These are phyloP conservation scores for Sarcophaga rosellei DNA, from an alignment of 2,888 invertebrate genomes.

Conservation along the genomic window DNA sequence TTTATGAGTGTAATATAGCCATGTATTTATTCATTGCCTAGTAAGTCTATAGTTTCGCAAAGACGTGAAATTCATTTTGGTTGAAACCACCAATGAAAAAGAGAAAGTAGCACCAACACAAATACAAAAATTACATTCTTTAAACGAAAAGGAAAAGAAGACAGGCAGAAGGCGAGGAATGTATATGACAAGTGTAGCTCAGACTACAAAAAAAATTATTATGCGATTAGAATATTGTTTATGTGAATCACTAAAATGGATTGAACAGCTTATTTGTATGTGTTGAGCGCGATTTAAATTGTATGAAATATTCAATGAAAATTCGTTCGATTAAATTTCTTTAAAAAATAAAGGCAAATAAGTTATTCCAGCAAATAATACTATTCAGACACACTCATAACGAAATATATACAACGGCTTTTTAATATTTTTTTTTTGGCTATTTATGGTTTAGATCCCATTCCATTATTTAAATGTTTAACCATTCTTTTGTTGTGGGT, in stretches of 20 bases:
- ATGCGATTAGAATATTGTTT: conserved; percentile 30
- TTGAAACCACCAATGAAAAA: neutral
- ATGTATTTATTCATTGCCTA: conserved; percentile 13
- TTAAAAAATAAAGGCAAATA: neutral
- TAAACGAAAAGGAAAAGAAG: neutral
- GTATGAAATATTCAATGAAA: conserved; percentile 31
- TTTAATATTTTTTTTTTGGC: too few species aligned
- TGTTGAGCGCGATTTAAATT: conserved; percentile 2
- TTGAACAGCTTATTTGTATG: conserved; percentile 42
- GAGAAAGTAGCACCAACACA: conserved; percentile 9
- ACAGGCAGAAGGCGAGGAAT: neutral
- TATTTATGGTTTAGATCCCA: too few species aligned
- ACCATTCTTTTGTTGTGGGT: too few species aligned
- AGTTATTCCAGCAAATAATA: too few species aligned
- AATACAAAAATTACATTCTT: neutral
- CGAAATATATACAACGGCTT: too few species aligned
- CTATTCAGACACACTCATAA: too few species aligned
- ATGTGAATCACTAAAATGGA: conserved; percentile 22
- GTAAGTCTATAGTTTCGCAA: conserved; percentile 28
- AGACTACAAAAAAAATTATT: conserved; percentile 42
- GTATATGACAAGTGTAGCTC: conserved; percentile 27
- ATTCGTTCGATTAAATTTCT: neutral
- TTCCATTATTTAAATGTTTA: too few species aligned
- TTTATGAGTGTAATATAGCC: conserved; percentile 38
- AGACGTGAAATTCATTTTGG: neutral